Base-by-base conservation (phyloP, 2,888 invertebrate genomes). In the Idaea aversata region DNA sequence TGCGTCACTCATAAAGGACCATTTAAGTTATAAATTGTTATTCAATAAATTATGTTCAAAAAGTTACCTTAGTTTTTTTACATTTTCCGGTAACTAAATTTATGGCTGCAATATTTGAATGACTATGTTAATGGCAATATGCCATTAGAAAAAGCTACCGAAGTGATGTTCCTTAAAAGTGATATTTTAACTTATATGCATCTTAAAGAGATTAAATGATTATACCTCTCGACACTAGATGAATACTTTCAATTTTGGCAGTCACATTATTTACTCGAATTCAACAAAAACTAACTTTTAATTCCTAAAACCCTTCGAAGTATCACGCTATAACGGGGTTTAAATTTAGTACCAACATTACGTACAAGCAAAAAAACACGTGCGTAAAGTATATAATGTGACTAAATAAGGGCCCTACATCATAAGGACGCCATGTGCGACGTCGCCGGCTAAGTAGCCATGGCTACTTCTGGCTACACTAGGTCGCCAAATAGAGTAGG, bases 161-260 rank as follows among this genome's bases (percentile, higher is more conserved):
- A 61, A 47, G 15, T 13, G 61, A 38, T 25, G 16, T 47, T 5
- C 25, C 25, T 61, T 13, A 47, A 47, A 47, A 13, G 47, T 47
- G 47, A 47, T 47, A 47, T 47, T 47, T 47, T 13, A 36, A 7
- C 47, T 47, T 47, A 47, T 3, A 47, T 47, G 7, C 7, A 47
- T 47, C 47, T 47, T 47, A 47, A 7, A 47, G 47, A 47, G 7
- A 47, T 13, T 47, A 47, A 47, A 47, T 47, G 10, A 47, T 47
- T 15, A 61, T 34, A 25, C 5, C 47, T 47, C 75, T 87, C 84
- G 83, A 87, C 85, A 87, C 86, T 77, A 77, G 73, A 78, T 78
- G 79, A 88, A 89, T 89, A 89, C 88, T 88, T 85, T 84, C 72
- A 83, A 81, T 84, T 88, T 90, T 89, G 88, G 90, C 89, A 86